These are phyloP conservation scores for Cacoxenus indagator DNA, from an alignment of 2,888 invertebrate species.

Conservation along the genomic window DNA sequence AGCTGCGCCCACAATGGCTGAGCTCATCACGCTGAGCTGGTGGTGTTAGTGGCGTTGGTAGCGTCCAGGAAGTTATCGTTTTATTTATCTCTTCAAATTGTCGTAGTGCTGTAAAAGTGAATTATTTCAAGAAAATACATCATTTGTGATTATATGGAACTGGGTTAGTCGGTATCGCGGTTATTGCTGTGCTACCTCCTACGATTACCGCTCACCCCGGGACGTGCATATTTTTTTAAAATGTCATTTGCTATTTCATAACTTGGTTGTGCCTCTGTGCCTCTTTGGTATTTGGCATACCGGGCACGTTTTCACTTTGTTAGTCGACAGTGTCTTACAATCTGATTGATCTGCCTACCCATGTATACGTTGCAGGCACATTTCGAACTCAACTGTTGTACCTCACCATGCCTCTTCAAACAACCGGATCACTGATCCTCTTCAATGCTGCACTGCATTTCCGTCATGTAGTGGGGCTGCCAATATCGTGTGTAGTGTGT, in stretches of 20 bases:
- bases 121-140: too few relatives aligned
- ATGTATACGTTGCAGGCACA: not conserved
- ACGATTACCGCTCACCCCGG: not conserved
- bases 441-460: not conserved
- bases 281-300: not conserved
- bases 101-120: too few relatives aligned
- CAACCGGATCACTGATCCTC: not conserved
- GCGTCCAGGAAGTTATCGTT: too few relatives aligned
- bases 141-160: too few relatives aligned
- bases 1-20: conserved; percentile 75
- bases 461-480: too few relatives aligned
- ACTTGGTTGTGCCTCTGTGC: conserved; percentile 21
- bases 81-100: too few relatives aligned
- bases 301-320: not conserved
- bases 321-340: not conserved
- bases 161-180: not conserved
- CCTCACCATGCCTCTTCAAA: too few relatives aligned
- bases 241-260: conserved; percentile 50
- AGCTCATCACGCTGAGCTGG: too few relatives aligned
- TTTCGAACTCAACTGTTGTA: not conserved
- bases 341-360: not conserved
- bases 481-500: not conserved
- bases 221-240: conserved; percentile 36
- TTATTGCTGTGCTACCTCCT: not conserved
- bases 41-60: too few relatives aligned